A percentile compares a stretch with the other conserved stretches of the same genome.
Conservation (phyloP, 2,888 invertebrate genomes). For the Folsomia candida region DNA sequence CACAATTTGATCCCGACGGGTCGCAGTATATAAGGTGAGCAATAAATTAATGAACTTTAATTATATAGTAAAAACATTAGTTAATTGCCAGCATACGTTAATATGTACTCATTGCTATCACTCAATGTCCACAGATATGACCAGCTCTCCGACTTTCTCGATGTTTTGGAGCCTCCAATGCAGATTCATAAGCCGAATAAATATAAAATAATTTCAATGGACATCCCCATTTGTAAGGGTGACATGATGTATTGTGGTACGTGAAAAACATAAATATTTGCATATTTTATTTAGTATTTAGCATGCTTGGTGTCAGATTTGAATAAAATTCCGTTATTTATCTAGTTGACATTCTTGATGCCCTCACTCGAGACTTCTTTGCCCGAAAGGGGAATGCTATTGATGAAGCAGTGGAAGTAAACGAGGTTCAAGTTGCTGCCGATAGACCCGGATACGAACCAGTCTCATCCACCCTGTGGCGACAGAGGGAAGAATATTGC, state of each 20-base stretch:
- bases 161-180: slow-evolving; percentile 91
- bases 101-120: no score
- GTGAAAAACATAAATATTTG: slow-evolving; percentile 98
- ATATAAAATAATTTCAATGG: slow-evolving; percentile 97
- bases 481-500: slow-evolving; percentile 94
- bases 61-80: no score
- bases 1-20: slow-evolving; percentile 89
- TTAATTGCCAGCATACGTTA: no score
- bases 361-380: slow-evolving; percentile 96
- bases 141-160: slow-evolving; percentile 89
- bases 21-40: no score
- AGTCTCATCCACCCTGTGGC: slow-evolving; percentile 85
- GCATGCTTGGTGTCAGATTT: no score
- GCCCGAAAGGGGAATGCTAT: slow-evolving; percentile 92
- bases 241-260: no score
- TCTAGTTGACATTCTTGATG: slow-evolving; percentile 97
- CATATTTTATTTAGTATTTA: no score
- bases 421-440: slow-evolving; percentile 77
- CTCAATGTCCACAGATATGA: no score
- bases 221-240: slow-evolving; percentile 94
- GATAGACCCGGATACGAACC: slow-evolving; percentile 89
- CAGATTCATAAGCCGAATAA: slow-evolving; percentile 93
- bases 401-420: slow-evolving; percentile 83
- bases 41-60: no score
- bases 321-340: slow-evolving; percentile 85